These are phyloP conservation scores for Corythornis vintsioides DNA, from an alignment of 2,113 vertebrate genomes.

Conservation along the genomic window DNA sequence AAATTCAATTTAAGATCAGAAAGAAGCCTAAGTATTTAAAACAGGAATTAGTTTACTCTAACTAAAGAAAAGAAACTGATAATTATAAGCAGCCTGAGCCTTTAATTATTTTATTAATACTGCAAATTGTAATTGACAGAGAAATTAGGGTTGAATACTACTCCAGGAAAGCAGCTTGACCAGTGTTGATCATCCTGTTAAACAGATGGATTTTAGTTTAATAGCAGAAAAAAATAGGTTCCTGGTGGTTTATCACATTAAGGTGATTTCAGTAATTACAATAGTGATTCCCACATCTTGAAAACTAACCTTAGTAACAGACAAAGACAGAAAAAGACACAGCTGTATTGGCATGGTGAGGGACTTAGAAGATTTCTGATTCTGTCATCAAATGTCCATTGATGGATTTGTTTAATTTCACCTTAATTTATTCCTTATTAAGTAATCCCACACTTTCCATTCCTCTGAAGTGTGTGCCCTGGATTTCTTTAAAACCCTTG, in stretches of 20 bases:
- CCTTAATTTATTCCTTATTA: background rate
- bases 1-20: background rate
- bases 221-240: background rate
- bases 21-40: background rate
- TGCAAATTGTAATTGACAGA: constrained; percentile 16
- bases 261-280: background rate
- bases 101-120: constrained; percentile 28
- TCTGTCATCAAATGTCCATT: background rate
- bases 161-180: constrained; percentile 18
- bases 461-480: background rate
- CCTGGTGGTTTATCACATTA: constrained; percentile 9
- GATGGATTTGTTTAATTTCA: background rate
- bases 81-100: background rate
- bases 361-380: background rate
- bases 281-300: background rate
- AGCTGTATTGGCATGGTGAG: background rate
- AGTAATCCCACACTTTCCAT: background rate
- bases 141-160: constrained; percentile 25
- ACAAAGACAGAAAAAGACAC: background rate
- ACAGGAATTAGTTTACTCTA: background rate
- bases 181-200: background rate
- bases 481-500: background rate
- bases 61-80: background rate
- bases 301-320: background rate
- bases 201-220: constrained; percentile 25